Percentiles rank a stretch among this genome's conserved stretches.
Conservation (phyloP, 2,888 invertebrate species). For the Gastrophysa polygoni region DNA sequence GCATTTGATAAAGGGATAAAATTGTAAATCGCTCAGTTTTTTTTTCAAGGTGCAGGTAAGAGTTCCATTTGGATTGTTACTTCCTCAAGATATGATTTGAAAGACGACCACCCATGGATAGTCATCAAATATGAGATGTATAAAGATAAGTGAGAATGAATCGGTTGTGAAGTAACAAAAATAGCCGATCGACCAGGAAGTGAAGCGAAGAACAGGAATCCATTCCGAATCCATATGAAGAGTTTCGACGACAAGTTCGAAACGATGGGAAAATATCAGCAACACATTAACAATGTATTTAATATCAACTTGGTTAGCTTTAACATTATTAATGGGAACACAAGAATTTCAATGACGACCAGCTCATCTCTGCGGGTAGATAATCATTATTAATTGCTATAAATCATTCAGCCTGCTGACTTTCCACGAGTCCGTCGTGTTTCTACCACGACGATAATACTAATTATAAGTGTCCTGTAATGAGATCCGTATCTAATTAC, state of each 20-base stretch:
- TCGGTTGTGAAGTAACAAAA: too few relatives aligned
- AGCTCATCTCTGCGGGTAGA: slow-evolving; percentile 7
- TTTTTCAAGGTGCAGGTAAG: too few relatives aligned
- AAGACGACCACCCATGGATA: too few relatives aligned
- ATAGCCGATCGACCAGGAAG: too few relatives aligned
- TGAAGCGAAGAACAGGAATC: not conserved
- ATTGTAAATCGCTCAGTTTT: too few relatives aligned
- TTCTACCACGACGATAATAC: slow-evolving; percentile 2
- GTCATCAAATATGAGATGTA: too few relatives aligned
- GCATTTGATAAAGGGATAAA: too few relatives aligned
- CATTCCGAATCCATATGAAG: not conserved
- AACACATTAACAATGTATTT: slow-evolving; percentile 13
- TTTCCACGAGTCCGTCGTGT: not conserved
- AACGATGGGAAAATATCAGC: slow-evolving; percentile 13
- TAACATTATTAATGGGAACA: slow-evolving; percentile 13
- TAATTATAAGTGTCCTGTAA: not conserved
- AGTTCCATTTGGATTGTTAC: too few relatives aligned
- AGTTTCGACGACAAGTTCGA: not conserved
- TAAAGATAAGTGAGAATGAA: too few relatives aligned
- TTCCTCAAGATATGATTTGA: too few relatives aligned
- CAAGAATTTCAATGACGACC: slow-evolving; percentile 12
- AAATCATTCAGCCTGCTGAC: slow-evolving; percentile 18
- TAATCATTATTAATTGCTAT: slow-evolving; percentile 12
- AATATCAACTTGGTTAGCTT: slow-evolving; percentile 2
- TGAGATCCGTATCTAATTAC: not conserved